Percentiles rank a stretch among this genome's conserved stretches.
These are phyloP conservation scores for Mesocentrotus franciscanus DNA, from an alignment of 53 echinoderm and acorn worm species.

Conservation along the genomic window DNA sequence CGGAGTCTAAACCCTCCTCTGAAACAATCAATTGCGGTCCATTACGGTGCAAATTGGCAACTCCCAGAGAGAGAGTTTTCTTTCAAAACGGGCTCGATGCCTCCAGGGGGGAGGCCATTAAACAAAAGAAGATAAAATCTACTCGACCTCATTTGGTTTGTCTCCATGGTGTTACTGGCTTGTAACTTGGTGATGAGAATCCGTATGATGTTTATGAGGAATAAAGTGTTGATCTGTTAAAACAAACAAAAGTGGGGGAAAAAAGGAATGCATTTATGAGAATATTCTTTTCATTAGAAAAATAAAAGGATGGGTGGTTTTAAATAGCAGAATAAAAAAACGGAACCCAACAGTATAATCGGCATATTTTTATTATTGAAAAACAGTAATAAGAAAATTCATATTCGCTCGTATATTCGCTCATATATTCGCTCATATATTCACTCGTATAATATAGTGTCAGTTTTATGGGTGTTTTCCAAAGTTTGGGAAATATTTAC, in stretches of 20 bases:
- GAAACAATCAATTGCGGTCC: background rate
- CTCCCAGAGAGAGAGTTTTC: background rate
- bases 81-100: background rate
- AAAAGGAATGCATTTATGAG: background rate
- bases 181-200: conserved; percentile 95
- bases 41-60: background rate
- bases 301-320: too few species aligned
- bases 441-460: too few species aligned
- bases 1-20: background rate
- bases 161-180: conserved; percentile 93
- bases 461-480: too few species aligned
- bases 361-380: too few species aligned
- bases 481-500: too few species aligned
- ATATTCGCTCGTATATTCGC: too few species aligned
- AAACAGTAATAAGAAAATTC: too few species aligned
- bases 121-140: background rate
- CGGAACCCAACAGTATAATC: too few species aligned
- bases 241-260: background rate
- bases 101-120: too few species aligned
- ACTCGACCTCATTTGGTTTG: conserved; percentile 89
- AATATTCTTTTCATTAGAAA: too few species aligned
- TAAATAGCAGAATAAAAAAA: too few species aligned
- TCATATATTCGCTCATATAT: too few species aligned
- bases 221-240: conserved; percentile 83
- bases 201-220: conserved; percentile 91